Conservation (phyloP, 2,113 vertebrate genomes). For the Pelodiscus sinensis region DNA sequence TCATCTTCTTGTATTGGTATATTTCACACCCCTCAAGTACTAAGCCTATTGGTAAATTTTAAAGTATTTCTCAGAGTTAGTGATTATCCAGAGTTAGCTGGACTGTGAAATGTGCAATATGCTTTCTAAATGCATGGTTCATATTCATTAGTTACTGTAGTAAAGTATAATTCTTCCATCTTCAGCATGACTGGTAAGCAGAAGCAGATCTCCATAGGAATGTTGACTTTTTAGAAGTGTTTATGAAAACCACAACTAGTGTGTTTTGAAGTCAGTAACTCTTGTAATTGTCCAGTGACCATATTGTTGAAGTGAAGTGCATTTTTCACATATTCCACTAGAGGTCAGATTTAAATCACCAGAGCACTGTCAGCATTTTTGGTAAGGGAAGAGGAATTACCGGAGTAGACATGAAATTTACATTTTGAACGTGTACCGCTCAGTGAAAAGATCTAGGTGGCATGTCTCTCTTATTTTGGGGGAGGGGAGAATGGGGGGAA, state of each 20-base stretch:
- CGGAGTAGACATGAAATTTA: background rate
- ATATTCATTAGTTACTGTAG: background rate
- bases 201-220: background rate
- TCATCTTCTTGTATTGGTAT: background rate
- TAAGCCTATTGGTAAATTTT: background rate
- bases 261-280: background rate
- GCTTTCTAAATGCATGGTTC: background rate
- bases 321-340: background rate
- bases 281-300: background rate
- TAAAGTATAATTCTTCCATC: background rate
- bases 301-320: background rate
- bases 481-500: conserved; percentile 35
- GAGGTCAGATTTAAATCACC: background rate
- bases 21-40: background rate
- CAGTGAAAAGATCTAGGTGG: background rate
- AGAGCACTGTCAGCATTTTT: background rate
- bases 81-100: background rate
- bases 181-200: background rate
- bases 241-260: background rate
- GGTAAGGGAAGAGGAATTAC: background rate
- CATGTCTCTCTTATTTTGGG: conserved; percentile 2
- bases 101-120: background rate
- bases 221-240: rapidly evolving
- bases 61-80: background rate
- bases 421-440: background rate